Conservation (phyloP, 2,797 vertebrate species). For the Chelmon rostratus region DNA sequence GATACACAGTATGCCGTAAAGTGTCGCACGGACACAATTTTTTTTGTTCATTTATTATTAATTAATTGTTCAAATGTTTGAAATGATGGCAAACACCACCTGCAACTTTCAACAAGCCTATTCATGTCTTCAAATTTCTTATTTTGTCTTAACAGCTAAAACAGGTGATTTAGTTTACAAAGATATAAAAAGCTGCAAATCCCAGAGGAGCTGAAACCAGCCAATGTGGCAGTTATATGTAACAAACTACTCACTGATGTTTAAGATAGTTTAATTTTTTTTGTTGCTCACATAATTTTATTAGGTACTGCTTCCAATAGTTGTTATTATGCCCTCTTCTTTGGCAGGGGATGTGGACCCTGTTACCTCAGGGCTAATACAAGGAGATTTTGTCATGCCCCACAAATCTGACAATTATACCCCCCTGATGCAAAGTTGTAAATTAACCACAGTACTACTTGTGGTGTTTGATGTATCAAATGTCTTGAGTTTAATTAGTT, state of each 20-base stretch:
- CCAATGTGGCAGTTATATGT: slow-evolving; percentile 14
- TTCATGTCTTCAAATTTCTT: not conserved
- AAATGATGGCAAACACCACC: not conserved
- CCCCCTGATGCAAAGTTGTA: slow-evolving; percentile 21
- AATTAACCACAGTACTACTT: slow-evolving; percentile 20
- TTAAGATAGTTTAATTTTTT: not conserved
- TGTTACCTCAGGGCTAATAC: slow-evolving; percentile 7
- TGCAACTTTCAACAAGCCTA: not conserved
- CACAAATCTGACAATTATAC: slow-evolving; percentile 24
- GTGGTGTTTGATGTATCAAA: slow-evolving; percentile 12
- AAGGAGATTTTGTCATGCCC: slow-evolving; percentile 16
- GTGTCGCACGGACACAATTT: not conserved
- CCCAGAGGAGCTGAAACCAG: not conserved
- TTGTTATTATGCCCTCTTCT: not conserved
- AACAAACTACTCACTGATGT: not conserved
- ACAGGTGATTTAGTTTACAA: not conserved
- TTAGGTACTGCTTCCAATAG: not conserved
- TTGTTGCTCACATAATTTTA: not conserved
- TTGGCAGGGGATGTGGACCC: not conserved
- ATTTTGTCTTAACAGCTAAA: not conserved
- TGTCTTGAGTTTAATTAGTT: slow-evolving; percentile 2
- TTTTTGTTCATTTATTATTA: not conserved
- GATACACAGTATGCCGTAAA: not conserved
- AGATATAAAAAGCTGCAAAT: not conserved
- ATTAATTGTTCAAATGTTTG: not conserved